phyloP scores from a whole-genome alignment of 1,140 invertebrate species.

The Heliothis virescens region DNA sequence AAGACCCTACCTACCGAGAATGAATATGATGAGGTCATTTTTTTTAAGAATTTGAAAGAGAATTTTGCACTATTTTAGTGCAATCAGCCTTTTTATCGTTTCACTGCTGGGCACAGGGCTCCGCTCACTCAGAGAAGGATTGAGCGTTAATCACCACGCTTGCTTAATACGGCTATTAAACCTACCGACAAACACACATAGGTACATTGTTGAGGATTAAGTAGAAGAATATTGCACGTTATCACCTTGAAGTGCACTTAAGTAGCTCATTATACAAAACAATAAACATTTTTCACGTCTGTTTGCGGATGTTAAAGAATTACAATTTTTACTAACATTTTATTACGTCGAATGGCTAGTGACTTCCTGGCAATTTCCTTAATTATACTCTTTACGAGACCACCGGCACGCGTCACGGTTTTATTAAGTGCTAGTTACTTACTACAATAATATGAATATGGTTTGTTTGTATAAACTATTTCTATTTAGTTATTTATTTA shows the following conservation, averaged over 20 bases:
- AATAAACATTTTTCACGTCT: constrained; percentile 12
- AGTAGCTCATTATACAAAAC: not conserved
- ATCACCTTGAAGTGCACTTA: not conserved
- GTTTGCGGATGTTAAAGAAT: constrained; percentile 6
- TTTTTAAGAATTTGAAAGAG: not conserved
- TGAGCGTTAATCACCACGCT: too few species aligned
- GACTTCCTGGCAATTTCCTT: constrained; percentile 18
- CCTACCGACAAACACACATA: too few species aligned
- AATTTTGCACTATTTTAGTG: not conserved
- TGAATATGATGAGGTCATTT: too few species aligned
- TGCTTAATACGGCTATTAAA: too few species aligned
- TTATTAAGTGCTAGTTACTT: not conserved
- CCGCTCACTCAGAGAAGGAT: too few species aligned
- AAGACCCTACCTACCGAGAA: too few species aligned
- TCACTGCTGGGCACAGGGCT: too few species aligned
- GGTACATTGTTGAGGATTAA: not conserved
- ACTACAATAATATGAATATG: not conserved
- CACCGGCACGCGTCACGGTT: not conserved
- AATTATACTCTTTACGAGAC: not conserved
- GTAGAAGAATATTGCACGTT: not conserved
- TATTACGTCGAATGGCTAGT: constrained; percentile 3
- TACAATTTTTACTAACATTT: constrained; percentile 14
- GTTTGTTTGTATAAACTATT: not conserved
- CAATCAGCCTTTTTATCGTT: too few species aligned
- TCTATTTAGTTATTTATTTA: too few species aligned